phyloP scores from a whole-genome alignment of 1,140 invertebrate species.

The Caenorhabditis brenneri region DNA sequence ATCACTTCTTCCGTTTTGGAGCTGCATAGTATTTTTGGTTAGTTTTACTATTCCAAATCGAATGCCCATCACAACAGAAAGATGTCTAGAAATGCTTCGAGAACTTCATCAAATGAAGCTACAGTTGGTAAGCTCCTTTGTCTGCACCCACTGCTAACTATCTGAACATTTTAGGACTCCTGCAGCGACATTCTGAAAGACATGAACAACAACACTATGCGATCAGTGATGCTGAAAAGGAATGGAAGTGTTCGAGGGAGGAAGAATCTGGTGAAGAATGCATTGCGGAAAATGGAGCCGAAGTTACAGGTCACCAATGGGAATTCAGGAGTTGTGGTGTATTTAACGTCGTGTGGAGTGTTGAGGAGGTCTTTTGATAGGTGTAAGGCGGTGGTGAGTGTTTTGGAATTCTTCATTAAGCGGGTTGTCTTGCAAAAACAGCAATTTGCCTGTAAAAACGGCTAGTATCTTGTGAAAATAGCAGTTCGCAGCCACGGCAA shows the following conservation, averaged over 20 bases:
- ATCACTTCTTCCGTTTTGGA: too few species aligned
- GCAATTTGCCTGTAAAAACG: too few species aligned
- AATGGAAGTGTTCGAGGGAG: constrained; percentile 16
- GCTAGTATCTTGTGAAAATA: too few species aligned
- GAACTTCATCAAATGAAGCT: constrained; percentile 20
- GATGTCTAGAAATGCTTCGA: constrained; percentile 25
- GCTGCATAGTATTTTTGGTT: too few species aligned
- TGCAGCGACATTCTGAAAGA: neutral
- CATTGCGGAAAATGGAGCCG: neutral
- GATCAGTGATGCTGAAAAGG: neutral
- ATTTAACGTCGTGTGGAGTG: constrained; percentile 9
- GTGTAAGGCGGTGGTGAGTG: neutral
- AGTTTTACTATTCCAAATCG: neutral
- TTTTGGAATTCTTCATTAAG: neutral
- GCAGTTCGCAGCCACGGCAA: too few species aligned
- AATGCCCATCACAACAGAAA: neutral
- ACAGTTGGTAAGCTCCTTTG: constrained; percentile 20
- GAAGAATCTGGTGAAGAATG: constrained; percentile 23
- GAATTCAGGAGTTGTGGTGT: neutral
- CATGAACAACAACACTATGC: neutral
- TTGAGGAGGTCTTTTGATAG: constrained; percentile 13
- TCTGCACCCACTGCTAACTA: too few species aligned
- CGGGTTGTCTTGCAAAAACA: neutral
- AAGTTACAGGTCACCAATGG: neutral
- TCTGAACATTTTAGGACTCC: neutral